Conservation (phyloP, 2,888 invertebrate species). For the Phorcus lineatus region DNA sequence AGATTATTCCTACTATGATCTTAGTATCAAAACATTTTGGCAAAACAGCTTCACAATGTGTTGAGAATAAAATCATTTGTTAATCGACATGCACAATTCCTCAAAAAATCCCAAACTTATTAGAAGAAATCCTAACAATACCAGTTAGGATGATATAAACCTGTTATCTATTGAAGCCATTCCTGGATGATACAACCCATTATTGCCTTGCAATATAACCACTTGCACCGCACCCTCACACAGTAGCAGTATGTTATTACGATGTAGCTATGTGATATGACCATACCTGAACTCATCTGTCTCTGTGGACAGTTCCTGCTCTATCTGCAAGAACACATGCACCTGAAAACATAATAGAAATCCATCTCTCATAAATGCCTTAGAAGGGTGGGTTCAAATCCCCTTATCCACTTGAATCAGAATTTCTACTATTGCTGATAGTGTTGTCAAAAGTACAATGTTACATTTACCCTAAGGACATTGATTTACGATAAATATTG, state of each 20-base stretch:
- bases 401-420: too few relatives aligned
- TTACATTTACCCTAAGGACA: too few relatives aligned
- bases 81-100: neutral
- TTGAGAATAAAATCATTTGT: neutral
- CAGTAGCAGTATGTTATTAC: neutral
- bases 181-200: neutral
- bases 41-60: too few relatives aligned
- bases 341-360: slow-evolving; percentile 75
- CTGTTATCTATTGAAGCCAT: neutral
- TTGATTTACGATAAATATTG: too few relatives aligned
- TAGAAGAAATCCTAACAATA: neutral
- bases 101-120: neutral
- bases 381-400: too few relatives aligned
- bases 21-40: too few relatives aligned
- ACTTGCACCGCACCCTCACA: neutral
- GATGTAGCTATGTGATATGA: slow-evolving; percentile 24
- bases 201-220: neutral
- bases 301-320: slow-evolving; percentile 87
- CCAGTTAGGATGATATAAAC: neutral
- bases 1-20: too few relatives aligned
- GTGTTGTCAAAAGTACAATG: too few relatives aligned
- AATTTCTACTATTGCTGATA: too few relatives aligned
- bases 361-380: neutral
- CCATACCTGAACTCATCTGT: slow-evolving; percentile 86
- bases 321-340: slow-evolving; percentile 89